Percentiles rank a stretch among this genome's conserved stretches.
Conservation (phyloP, 2,113 vertebrate genomes). For the Hippocampus zosterae region DNA sequence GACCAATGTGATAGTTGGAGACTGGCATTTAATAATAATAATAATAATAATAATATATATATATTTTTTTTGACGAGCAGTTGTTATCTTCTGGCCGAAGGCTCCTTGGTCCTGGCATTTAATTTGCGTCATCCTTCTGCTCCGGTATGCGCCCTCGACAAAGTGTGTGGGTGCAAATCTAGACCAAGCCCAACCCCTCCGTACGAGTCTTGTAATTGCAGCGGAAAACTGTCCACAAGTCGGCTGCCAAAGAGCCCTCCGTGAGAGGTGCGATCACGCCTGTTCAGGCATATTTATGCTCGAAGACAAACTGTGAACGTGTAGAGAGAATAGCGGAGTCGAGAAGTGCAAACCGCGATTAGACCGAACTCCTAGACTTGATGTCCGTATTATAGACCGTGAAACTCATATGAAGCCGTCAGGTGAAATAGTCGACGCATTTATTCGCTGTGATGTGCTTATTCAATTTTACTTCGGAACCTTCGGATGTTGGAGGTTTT, state of each 20-base stretch:
- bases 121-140: conserved; percentile 54
- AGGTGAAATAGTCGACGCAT: too few species aligned
- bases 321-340: conserved; percentile 54
- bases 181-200: conserved; percentile 50
- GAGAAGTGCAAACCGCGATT: not conserved
- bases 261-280: conserved; percentile 66
- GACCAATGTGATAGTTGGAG: conserved; percentile 25
- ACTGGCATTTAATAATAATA: conserved; percentile 6
- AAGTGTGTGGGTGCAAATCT: conserved; percentile 52
- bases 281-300: conserved; percentile 68
- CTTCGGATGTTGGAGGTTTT: conserved; percentile 1
- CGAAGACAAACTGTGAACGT: conserved; percentile 65
- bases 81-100: conserved; percentile 21
- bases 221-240: conserved; percentile 61
- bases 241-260: conserved; percentile 62
- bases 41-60: too few species aligned
- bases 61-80: conserved; percentile 8
- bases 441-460: too few species aligned
- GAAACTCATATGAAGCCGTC: too few species aligned
- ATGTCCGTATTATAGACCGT: too few species aligned
- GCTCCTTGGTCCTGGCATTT: conserved; percentile 18
- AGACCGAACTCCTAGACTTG: too few species aligned
- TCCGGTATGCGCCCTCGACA: conserved; percentile 34
- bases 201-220: conserved; percentile 61
- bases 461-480: not conserved